Conservation (phyloP, 2,797 vertebrate genomes). For the Tragelaphus eurycerus region DNA sequence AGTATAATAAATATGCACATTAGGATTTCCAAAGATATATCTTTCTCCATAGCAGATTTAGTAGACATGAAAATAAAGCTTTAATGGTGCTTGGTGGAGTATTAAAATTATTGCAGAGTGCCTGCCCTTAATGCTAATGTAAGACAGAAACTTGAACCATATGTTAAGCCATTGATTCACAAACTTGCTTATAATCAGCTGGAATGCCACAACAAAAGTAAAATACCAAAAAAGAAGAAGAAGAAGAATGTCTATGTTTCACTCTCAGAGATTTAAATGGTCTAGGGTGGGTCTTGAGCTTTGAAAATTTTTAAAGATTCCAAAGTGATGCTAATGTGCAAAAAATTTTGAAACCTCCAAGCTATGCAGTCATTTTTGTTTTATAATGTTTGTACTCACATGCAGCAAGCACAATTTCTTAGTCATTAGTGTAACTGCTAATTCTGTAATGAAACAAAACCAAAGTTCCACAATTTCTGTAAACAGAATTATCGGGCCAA, state of each 20-base stretch:
- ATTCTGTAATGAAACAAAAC: constrained; percentile 58
- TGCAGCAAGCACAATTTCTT: constrained; percentile 35
- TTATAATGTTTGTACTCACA: constrained; percentile 3
- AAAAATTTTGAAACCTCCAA: background rate
- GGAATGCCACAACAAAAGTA: constrained; percentile 8
- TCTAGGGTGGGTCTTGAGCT: background rate
- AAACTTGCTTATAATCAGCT: background rate
- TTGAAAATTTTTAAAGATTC: background rate
- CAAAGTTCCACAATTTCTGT: constrained; percentile 9
- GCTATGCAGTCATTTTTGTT: constrained; percentile 4
- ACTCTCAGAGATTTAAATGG: background rate
- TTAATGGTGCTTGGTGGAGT: constrained; percentile 33
- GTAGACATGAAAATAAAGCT: constrained; percentile 29
- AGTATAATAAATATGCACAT: constrained; percentile 30
- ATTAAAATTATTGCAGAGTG: background rate
- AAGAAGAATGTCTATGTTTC: background rate
- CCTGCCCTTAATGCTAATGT: constrained; percentile 16
- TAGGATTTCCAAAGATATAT: constrained; percentile 16
- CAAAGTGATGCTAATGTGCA: background rate
- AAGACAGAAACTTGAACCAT: constrained; percentile 19
- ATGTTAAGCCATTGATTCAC: background rate
- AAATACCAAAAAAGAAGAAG: background rate
- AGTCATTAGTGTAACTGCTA: constrained; percentile 34
- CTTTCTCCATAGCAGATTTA: constrained; percentile 41
- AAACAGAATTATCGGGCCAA: constrained; percentile 33